Base-by-base conservation (phyloP, 2,888 invertebrate genomes). In the Esperia sulphurella region DNA sequence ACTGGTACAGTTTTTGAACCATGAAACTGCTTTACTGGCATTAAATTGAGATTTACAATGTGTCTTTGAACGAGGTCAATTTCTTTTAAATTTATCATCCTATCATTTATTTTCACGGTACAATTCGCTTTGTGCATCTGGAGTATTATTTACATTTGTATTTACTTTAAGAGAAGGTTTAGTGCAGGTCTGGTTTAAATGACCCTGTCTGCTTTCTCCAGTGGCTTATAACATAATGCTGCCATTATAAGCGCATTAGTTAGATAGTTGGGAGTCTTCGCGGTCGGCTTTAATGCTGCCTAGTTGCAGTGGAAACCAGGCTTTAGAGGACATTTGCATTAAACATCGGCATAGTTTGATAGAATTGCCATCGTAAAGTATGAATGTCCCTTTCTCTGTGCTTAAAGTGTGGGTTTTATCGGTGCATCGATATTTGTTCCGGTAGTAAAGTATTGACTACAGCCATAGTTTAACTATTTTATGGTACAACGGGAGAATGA, bases 161-260 rank as follows among this genome's bases (percentile, higher is more conserved):
- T 31, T 31, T 31, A 10, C 8, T 9, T 31, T 31, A 5, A 31
- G 31, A 35, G 35, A n/a, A n/a, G n/a, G 35, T 10, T 35, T 35
- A 35, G 39, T 58, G 62, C 52, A 68, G 67, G 62, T 71, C 71
- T 68, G 59, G 68, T 75, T 75, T 70, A 71, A 73, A 75, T 64
- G 68, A 71, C 66, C 71, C 62, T 67, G 61, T 66, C 73, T 66
- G 80, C 83, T 85, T 85, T 85, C 83, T 70, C 77, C 58, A 54
- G 50, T 50, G 58, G 63, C 64, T 64, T 59, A 59, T 60, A 67
- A 59, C 58, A 70, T 81, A 75, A 79, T 80, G 67, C 58, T 63
- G 63, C 67, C 71, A 87, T 87, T 87, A 86, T 83, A 85, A 81
- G 75, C 59, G 63, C 85, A 84, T 87, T 86, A 84, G 75, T 62